Evolutionary conservation across 2,113 vertebrate genomes (phyloP).

Genomic region (Pica pica): DNA sequence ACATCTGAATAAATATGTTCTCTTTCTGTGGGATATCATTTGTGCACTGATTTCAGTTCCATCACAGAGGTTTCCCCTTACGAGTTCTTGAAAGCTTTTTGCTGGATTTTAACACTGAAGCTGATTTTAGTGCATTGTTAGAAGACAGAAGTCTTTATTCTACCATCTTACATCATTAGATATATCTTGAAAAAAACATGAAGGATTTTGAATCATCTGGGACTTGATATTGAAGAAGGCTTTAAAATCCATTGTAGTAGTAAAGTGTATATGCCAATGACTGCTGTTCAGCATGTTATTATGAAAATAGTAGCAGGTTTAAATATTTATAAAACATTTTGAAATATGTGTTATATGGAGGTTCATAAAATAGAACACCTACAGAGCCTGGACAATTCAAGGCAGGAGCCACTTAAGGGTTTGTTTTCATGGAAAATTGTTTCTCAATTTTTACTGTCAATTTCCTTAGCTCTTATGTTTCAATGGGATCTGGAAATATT

Average conservation of each 20-base stretch:
- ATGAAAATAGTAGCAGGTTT: background rate
- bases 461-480: background rate
- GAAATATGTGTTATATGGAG: background rate
- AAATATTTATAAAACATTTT: background rate
- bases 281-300: background rate
- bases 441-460: background rate
- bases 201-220: background rate
- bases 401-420: background rate
- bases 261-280: background rate
- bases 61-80: background rate
- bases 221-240: background rate
- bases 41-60: background rate
- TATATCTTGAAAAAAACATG: conserved; percentile 5
- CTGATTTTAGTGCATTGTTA: background rate
- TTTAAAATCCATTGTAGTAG: background rate
- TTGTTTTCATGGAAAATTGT: background rate
- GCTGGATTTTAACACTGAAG: background rate
- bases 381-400: background rate
- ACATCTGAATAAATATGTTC: background rate
- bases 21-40: background rate
- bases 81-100: background rate
- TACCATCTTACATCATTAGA: background rate
- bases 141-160: background rate
- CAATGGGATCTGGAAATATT: background rate
- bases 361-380: background rate